A percentile compares a stretch with the other conserved stretches of the same genome.
Conservation (phyloP, 2,797 vertebrate species). For the Macrochelys suwanniensis region DNA sequence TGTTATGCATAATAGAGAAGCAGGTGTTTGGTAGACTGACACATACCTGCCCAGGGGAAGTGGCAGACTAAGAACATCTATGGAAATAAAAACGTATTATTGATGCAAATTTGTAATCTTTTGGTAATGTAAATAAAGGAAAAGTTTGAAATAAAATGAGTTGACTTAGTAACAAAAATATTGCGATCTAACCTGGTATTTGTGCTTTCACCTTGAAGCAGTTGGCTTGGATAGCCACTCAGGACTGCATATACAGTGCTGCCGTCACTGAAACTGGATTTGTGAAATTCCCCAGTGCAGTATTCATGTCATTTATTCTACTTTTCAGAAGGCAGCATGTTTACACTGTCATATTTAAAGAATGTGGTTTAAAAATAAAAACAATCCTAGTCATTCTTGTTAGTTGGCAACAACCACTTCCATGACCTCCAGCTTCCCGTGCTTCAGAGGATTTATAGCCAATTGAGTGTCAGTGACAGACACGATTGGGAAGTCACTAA, state of each 20-base stretch:
- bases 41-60: neutral
- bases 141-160: neutral
- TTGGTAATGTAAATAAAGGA: neutral
- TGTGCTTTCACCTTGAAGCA: neutral
- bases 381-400: neutral
- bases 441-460: neutral
- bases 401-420: neutral
- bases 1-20: neutral
- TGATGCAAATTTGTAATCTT: rapidly evolving
- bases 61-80: neutral
- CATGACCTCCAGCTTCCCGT: neutral
- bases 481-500: neutral
- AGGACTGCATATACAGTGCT: neutral
- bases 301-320: constrained; percentile 9
- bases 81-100: neutral
- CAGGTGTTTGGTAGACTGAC: rapidly evolving
- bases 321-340: constrained; percentile 41
- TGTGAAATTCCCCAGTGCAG: constrained; percentile 36
- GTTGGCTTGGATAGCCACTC: neutral
- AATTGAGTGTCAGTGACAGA: neutral
- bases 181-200: neutral
- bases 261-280: neutral
- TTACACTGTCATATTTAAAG: constrained; percentile 34
- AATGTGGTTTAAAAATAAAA: constrained; percentile 60
- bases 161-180: neutral